Percentiles rank a stretch among this genome's conserved stretches.
Evolutionary conservation across 2,113 vertebrate genomes (phyloP).

Genomic region (Platichthys flesus): DNA sequence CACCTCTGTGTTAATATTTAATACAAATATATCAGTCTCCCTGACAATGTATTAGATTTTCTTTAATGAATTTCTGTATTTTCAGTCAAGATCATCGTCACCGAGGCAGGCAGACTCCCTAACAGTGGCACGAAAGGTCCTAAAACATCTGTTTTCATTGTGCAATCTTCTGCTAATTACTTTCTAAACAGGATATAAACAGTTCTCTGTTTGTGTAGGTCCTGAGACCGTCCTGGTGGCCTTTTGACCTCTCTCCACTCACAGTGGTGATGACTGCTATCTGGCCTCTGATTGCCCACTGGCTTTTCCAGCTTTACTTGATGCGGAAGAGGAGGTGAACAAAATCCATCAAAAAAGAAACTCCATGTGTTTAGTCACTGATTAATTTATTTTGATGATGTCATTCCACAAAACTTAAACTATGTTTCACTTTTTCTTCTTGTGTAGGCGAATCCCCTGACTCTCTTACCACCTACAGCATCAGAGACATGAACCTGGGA

Average conservation of each 20-base stretch:
- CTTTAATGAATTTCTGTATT: neutral
- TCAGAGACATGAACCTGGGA: neutral
- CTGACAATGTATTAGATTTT: too few species aligned
- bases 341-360: neutral
- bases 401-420: neutral
- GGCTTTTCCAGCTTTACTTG: slow-evolving; percentile 90
- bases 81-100: slow-evolving; percentile 62
- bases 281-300: slow-evolving; percentile 92
- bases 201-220: slow-evolving; percentile 54
- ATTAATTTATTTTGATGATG: neutral
- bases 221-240: slow-evolving; percentile 90
- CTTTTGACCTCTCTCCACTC: slow-evolving; percentile 87
- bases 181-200: neutral
- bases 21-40: too few species aligned
- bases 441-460: slow-evolving; percentile 66
- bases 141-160: neutral
- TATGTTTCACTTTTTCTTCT: slow-evolving; percentile 8
- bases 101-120: slow-evolving; percentile 30
- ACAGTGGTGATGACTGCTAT: slow-evolving; percentile 84
- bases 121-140: slow-evolving; percentile 53
- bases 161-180: neutral
- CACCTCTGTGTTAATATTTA: neutral
- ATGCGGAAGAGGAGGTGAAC: slow-evolving; percentile 88
- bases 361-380: neutral
- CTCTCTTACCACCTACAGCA: neutral